A percentile compares a stretch with the other conserved stretches of the same genome.
Conservation (phyloP, 2,888 invertebrate species). For the Heteromyza rotundicornis region DNA sequence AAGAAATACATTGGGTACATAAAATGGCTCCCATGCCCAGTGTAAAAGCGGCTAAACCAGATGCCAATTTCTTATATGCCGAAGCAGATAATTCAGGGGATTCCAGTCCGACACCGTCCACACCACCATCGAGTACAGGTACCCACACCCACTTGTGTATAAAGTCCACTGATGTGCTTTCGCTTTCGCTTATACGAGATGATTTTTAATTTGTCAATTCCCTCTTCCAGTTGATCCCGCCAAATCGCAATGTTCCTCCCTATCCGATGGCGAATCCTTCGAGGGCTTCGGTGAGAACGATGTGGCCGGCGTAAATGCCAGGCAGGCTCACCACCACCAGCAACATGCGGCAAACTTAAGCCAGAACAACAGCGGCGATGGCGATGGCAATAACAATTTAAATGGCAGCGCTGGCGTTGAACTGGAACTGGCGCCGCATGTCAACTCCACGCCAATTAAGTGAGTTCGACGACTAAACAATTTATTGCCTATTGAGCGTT, state of each 20-base stretch:
- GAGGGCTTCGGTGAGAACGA: conserved; percentile 78
- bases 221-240: conserved; percentile 47
- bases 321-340: conserved; percentile 14
- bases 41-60: conserved; percentile 29
- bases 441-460: conserved; percentile 52
- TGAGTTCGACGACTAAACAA: conserved; percentile 32
- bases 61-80: conserved; percentile 34
- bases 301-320: conserved; percentile 28
- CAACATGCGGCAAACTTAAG: neutral
- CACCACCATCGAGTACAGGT: conserved; percentile 62
- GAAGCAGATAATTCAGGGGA: conserved; percentile 49
- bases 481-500: conserved; percentile 7
- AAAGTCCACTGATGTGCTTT: neutral
- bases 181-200: neutral
- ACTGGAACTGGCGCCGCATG: conserved; percentile 61
- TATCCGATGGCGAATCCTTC: conserved; percentile 82
- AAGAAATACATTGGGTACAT: no score
- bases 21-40: conserved; percentile 40
- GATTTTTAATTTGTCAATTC: neutral
- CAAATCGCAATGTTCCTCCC: conserved; percentile 64
- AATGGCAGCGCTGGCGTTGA: conserved; percentile 55
- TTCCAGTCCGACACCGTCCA: conserved; percentile 60
- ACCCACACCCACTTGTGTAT: no score
- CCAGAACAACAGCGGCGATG: conserved; percentile 38
- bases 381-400: conserved; percentile 52